Percentiles rank a stretch among this genome's conserved stretches.
These are phyloP conservation scores for Drosophila teissieri DNA, from an alignment of 1,140 invertebrate species.

Conservation along the genomic window DNA sequence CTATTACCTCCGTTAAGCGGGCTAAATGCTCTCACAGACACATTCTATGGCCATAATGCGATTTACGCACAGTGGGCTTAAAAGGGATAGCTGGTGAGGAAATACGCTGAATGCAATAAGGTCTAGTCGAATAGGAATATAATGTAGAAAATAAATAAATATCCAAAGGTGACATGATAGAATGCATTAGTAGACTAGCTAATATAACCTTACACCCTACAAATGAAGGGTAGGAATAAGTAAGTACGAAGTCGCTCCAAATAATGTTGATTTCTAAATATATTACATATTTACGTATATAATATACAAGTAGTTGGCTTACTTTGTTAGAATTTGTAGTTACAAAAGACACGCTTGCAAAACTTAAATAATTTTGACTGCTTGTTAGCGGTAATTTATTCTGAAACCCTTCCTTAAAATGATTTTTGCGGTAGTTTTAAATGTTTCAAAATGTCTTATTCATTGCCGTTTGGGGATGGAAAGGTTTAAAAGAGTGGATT, in stretches of 20 bases:
- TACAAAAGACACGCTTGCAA: slow-evolving; percentile 60
- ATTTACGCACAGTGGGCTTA: slow-evolving; percentile 33
- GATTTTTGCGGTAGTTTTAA: too few relatives aligned
- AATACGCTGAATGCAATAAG: background rate
- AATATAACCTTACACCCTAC: too few relatives aligned
- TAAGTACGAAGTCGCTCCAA: too few relatives aligned
- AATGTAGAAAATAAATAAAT: too few relatives aligned
- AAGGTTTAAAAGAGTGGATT: background rate
- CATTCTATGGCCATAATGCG: slow-evolving; percentile 60
- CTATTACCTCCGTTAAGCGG: slow-evolving; percentile 38
- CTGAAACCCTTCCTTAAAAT: too few relatives aligned
- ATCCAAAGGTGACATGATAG: too few relatives aligned
- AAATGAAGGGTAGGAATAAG: too few relatives aligned
- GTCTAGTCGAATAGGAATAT: background rate
- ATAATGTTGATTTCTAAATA: too few relatives aligned
- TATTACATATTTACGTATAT: too few relatives aligned
- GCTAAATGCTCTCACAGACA: slow-evolving; percentile 41
- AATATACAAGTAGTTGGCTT: slow-evolving; percentile 21
- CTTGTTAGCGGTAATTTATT: background rate
- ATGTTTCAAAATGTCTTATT: background rate
- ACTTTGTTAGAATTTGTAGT: slow-evolving; percentile 64
- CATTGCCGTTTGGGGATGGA: too few relatives aligned
- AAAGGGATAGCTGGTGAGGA: background rate
- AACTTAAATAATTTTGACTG: slow-evolving; percentile 37
- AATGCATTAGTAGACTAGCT: too few relatives aligned